Evolutionary conservation across 2,797 vertebrate genomes (phyloP).

Genomic region (Diplodus sargus): DNA sequence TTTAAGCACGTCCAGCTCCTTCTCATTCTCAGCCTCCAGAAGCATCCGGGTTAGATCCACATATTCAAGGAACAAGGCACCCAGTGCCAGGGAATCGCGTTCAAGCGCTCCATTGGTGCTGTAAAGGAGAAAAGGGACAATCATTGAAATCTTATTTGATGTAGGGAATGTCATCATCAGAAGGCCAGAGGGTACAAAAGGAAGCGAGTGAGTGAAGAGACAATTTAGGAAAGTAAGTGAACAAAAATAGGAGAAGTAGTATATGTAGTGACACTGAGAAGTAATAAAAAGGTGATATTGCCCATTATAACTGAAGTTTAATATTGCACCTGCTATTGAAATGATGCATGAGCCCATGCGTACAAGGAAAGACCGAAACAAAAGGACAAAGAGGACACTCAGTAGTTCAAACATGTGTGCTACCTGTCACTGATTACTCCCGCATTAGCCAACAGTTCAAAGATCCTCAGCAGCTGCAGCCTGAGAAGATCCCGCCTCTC

Average conservation of each 20-base stretch:
- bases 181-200: background rate
- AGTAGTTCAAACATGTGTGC: background rate
- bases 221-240: no score
- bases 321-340: background rate
- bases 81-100: conserved; percentile 94
- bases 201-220: background rate
- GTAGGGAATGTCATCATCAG: background rate
- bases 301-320: no score
- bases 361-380: background rate
- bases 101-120: conserved; percentile 98
- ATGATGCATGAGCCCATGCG: background rate
- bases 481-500: conserved; percentile 95
- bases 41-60: conserved; percentile 99
- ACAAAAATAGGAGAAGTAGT: no score
- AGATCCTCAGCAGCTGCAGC: conserved; percentile 95
- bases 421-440: conserved; percentile 99
- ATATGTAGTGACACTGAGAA: no score
- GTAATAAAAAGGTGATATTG: no score
- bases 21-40: conserved; percentile 98
- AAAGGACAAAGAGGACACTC: background rate
- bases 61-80: conserved; percentile 97
- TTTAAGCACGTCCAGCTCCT: conserved; percentile 98
- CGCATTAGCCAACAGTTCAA: conserved; percentile 97
- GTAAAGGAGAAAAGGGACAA: background rate
- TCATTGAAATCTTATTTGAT: background rate